Evolutionary conservation across 2,888 invertebrate genomes (phyloP).

Genomic region (Drosophila heteroneura): DNA sequence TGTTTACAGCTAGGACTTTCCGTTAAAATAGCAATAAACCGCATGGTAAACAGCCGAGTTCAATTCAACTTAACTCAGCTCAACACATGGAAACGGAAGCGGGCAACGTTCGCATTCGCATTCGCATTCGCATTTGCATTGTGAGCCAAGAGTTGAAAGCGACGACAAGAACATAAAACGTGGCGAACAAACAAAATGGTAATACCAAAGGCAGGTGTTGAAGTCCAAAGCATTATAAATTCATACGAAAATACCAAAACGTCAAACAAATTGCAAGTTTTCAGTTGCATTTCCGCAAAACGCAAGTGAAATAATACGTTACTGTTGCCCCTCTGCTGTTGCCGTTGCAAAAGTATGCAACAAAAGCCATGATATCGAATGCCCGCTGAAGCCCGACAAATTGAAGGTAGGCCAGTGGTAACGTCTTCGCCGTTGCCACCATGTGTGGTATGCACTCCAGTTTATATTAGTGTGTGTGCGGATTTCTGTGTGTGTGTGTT

Average conservation of each 20-base stretch:
- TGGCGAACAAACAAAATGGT: slow-evolving; percentile 38
- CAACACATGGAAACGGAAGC: neutral
- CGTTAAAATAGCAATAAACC: slow-evolving; percentile 74
- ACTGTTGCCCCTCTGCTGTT: slow-evolving; percentile 4
- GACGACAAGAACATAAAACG: slow-evolving; percentile 36
- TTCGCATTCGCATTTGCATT: slow-evolving; percentile 6
- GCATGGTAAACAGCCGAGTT: slow-evolving; percentile 53
- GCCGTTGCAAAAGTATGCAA: slow-evolving; percentile 60
- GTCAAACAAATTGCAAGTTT: slow-evolving; percentile 79
- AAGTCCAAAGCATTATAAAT: slow-evolving; percentile 72
- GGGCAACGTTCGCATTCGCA: neutral
- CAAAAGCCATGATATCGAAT: slow-evolving; percentile 64
- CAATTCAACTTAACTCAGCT: slow-evolving; percentile 9
- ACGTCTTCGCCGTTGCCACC: slow-evolving; percentile 55
- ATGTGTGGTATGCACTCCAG: neutral
- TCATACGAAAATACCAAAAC: slow-evolving; percentile 76
- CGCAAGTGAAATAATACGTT: slow-evolving; percentile 77
- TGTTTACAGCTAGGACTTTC: slow-evolving; percentile 33
- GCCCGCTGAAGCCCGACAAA: slow-evolving; percentile 68
- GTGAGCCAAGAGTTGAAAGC: slow-evolving; percentile 25
- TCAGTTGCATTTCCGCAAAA: slow-evolving; percentile 80
- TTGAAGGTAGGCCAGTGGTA: slow-evolving; percentile 71
- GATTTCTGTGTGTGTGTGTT: slow-evolving; percentile 1
- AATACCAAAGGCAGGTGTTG: slow-evolving; percentile 70
- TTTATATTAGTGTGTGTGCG: neutral